Conservation (phyloP, 2,113 vertebrate species). For the Catharus minimus region DNA sequence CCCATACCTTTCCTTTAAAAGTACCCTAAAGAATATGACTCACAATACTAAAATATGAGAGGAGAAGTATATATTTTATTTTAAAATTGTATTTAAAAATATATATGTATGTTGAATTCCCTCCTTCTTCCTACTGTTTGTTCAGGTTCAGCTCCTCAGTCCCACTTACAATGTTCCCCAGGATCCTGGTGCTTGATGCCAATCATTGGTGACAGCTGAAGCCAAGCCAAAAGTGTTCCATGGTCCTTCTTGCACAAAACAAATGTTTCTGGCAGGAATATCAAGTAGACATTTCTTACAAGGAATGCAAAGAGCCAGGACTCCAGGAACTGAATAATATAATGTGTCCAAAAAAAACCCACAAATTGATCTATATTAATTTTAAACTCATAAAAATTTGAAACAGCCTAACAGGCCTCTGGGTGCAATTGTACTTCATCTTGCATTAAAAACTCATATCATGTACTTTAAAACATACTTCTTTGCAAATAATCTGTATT, state of each 20-base stretch:
- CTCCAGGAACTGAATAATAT: neutral
- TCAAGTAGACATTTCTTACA: neutral
- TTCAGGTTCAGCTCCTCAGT: neutral
- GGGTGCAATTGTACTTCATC: neutral
- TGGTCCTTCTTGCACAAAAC: neutral
- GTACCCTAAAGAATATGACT: neutral
- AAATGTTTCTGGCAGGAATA: neutral
- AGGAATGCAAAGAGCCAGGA: neutral
- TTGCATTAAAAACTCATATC: neutral
- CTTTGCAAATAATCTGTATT: neutral
- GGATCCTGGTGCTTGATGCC: neutral
- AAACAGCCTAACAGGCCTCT: neutral
- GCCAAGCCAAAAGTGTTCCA: neutral
- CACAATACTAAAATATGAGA: neutral
- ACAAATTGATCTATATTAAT: neutral
- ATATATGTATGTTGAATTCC: neutral
- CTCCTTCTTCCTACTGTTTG: neutral
- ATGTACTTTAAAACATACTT: neutral
- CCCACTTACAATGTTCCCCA: neutral
- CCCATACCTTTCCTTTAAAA: neutral
- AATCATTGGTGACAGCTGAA: neutral
- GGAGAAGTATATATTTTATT: neutral
- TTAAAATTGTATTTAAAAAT: neutral
- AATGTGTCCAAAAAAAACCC: accelerated
- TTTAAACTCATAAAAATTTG: neutral